phyloP scores from a whole-genome alignment of 2,888 invertebrate genomes.

The Philonicus albiceps region DNA sequence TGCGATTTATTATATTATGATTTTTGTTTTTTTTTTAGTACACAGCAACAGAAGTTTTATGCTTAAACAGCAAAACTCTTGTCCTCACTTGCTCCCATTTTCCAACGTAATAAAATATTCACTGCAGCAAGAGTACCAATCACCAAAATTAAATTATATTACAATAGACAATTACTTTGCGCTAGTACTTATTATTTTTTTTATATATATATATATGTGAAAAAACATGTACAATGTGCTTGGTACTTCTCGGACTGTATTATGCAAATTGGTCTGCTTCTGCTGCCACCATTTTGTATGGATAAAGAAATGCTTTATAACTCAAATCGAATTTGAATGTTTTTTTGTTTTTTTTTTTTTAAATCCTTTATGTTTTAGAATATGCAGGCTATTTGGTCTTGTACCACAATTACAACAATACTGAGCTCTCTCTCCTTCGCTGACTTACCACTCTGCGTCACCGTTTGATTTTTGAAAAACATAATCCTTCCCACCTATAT shows the following conservation, averaged over 20 bases:
- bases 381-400: slow-evolving; percentile 32
- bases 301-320: not conserved
- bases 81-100: not conserved
- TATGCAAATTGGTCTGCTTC: not conserved
- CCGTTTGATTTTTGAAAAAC: slow-evolving; percentile 99
- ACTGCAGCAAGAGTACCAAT: not conserved
- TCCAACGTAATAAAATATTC: not conserved
- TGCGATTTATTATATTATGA: not conserved
- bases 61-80: not conserved
- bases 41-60: not conserved
- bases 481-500: slow-evolving; percentile 96
- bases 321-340: not conserved
- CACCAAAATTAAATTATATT: not conserved
- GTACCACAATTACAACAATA: slow-evolving; percentile 14
- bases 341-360: not conserved
- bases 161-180: not conserved
- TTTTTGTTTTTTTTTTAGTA: not conserved
- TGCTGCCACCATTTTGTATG: not conserved
- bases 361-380: not conserved
- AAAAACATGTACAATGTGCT: not conserved
- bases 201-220: not conserved
- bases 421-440: not conserved
- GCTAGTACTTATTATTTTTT: not conserved
- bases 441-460: slow-evolving; percentile 95
- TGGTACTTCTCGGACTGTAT: not conserved